These are phyloP conservation scores for Scaptomyza montana DNA, from an alignment of 1,140 invertebrate genomes.

Conservation along the genomic window DNA sequence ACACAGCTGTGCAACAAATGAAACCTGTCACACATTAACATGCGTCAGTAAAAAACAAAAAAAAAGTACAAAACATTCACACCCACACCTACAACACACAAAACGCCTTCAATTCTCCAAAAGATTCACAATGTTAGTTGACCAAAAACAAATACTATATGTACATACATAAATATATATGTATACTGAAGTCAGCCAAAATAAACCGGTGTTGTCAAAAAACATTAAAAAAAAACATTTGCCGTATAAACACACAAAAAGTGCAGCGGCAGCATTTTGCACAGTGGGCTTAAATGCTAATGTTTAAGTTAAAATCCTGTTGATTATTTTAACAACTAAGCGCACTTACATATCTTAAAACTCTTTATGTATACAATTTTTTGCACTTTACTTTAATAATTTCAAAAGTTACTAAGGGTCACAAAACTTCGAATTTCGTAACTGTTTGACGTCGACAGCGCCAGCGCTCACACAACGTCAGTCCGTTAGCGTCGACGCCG, in stretches of 20 bases:
- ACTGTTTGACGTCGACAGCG: slow-evolving; percentile 16
- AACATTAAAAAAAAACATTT: slow-evolving; percentile 3
- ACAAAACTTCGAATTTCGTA: slow-evolving; percentile 16
- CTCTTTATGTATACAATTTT: not conserved
- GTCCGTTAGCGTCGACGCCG: slow-evolving; percentile 22
- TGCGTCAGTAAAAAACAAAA: slow-evolving; percentile 6
- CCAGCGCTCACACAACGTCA: not conserved
- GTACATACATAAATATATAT: not conserved
- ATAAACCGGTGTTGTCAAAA: slow-evolving; percentile 45
- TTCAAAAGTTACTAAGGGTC: slow-evolving; percentile 7
- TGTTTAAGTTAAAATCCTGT: not conserved
- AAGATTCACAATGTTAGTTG: slow-evolving; percentile 14
- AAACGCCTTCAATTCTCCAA: slow-evolving; percentile 10
- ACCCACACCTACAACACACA: slow-evolving; percentile 9
- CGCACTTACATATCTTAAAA: not conserved
- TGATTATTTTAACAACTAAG: not conserved
- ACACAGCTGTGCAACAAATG: slow-evolving; percentile 43
- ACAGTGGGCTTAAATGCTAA: slow-evolving; percentile 3
- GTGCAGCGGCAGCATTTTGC: slow-evolving; percentile 7
- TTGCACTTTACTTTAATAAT: no score
- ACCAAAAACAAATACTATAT: slow-evolving; percentile 1
- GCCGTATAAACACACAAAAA: slow-evolving; percentile 22
- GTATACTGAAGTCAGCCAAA: slow-evolving; percentile 16
- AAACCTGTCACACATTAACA: slow-evolving; percentile 41
- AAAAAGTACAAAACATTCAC: slow-evolving; percentile 15